These are phyloP conservation scores for Gila orcuttii DNA, from an alignment of 2,113 vertebrate species.

Conservation along the genomic window DNA sequence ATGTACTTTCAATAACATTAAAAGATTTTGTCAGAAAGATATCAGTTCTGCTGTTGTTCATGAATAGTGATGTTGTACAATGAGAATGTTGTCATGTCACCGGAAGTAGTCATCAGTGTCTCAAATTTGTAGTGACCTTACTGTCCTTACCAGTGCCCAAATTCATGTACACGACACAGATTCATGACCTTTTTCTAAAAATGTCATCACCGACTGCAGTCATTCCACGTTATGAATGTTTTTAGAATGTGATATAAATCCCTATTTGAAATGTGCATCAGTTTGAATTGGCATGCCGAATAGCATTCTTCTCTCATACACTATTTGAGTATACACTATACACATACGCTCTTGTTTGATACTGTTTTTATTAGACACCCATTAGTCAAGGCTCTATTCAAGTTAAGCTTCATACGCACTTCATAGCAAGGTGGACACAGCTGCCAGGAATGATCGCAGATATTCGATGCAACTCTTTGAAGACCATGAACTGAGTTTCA, in stretches of 20 bases:
- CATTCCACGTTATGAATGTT: background rate
- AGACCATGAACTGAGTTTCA: background rate
- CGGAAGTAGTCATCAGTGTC: too few relatives aligned
- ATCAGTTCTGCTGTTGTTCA: too few relatives aligned
- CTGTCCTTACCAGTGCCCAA: too few relatives aligned
- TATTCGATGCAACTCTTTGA: background rate
- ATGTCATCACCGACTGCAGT: background rate
- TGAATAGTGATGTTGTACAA: too few relatives aligned
- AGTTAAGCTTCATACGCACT: background rate
- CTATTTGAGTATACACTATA: background rate
- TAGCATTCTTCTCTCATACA: background rate
- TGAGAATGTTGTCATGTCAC: too few relatives aligned
- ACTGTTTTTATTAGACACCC: background rate
- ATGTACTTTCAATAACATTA: too few relatives aligned
- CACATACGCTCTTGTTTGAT: background rate
- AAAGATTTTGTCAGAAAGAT: too few relatives aligned
- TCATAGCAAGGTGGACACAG: background rate
- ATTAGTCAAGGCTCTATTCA: background rate
- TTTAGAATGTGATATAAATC: background rate
- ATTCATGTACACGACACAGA: too few relatives aligned
- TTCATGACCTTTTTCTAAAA: background rate
- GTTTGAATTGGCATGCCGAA: background rate
- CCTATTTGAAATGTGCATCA: background rate
- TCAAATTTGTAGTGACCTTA: too few relatives aligned
- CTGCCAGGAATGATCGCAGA: background rate